Base-by-base conservation (phyloP, 2,797 vertebrate genomes). In the Tenualosa thibaudeaui region DNA sequence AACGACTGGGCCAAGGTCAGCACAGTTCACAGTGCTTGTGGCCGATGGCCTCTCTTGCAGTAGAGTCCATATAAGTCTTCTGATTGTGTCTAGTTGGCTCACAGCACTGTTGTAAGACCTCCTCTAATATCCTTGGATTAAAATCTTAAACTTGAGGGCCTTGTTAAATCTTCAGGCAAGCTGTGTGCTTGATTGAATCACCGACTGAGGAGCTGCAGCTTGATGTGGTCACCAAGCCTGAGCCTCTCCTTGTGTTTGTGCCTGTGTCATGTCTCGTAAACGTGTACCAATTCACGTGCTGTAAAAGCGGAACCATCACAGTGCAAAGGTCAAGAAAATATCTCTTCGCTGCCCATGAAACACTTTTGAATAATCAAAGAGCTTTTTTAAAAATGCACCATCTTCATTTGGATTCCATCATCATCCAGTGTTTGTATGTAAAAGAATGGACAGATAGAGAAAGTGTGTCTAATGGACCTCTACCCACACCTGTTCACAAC, bases 151-250 rank as follows among this genome's bases (percentile, higher is more conserved):
- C 85, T 90, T 83, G 81, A 56, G 82, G 82, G 87, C 86, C 84
- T 88, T 81, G 87, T 88, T 89, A 88, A 89, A 88, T 89, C 85
- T 86, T 89, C 86, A 82, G 84, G 88, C 87, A 85, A 83, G 86
- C 88, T 87, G 87, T 84, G 85, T 85, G 85, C 84, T 85, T 89
- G 85, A 89, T 87, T 88, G 81, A 78, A 86, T 83, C 81, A 15
- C 37, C 17, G 86, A 85, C 62, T 88, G 84, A 68, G 85, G 26
- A 71, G 65, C 10, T 3, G 15, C 17, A 19, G 54, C 17, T 22
- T 22, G 40, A 46, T 78, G 40, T 37, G 17, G 71, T 78, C 24
- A 65, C 68, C 37, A 2, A 40, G 68, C 58, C 71, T 68, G 4
- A 43, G 71, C 58, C 71, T 83, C 54, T 26, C 58, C 10, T 3